Base-by-base conservation (phyloP, 2,888 invertebrate species). In the Agriotes lineatus region DNA sequence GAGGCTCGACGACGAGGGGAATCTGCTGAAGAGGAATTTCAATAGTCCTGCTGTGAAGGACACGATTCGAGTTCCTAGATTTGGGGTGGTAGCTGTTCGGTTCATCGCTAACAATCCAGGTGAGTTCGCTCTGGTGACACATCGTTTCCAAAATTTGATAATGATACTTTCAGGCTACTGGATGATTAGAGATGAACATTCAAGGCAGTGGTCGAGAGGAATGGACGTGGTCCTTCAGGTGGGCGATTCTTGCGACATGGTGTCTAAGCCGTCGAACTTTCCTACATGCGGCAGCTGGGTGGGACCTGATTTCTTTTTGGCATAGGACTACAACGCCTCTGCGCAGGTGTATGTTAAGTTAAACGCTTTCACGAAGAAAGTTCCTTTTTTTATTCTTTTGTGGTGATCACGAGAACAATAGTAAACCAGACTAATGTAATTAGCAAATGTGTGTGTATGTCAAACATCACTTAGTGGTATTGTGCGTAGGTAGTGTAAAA, bases 281-380 rank as follows among this genome's bases (percentile, higher is more conserved):
- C 94, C 94, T 0, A 90, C 88, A 74, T 94, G 95, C 79, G 92
- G 93, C 9, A 91, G 91, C 65, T 95, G 90, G 82, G 85, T 91
- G 37, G 90, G 93, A 44, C 93, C 93, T 0, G 91, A 93, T 75
- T 93, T 92, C 82, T 92, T 92, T 80, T 86, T 93, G n/a, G n/a
- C n/a, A n/a, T n/a, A n/a, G n/a, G n/a, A n/a, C n/a, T n/a, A n/a
- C n/a, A n/a, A n/a, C n/a, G n/a, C n/a, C n/a, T n/a, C n/a, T n/a
- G n/a, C n/a, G n/a, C n/a, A n/a, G n/a, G n/a, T n/a, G n/a, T n/a
- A n/a, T n/a, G n/a, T n/a, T n/a, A n/a, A n/a, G n/a, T n/a, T n/a
- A n/a, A n/a, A n/a, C n/a, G n/a, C n/a, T n/a, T n/a, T n/a, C n/a
- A n/a, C n/a, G n/a, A n/a, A n/a, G n/a, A n/a, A n/a, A n/a, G n/a